Evolutionary conservation across 2,797 vertebrate genomes (phyloP).

Genomic region (Anniella stebbinsi): DNA sequence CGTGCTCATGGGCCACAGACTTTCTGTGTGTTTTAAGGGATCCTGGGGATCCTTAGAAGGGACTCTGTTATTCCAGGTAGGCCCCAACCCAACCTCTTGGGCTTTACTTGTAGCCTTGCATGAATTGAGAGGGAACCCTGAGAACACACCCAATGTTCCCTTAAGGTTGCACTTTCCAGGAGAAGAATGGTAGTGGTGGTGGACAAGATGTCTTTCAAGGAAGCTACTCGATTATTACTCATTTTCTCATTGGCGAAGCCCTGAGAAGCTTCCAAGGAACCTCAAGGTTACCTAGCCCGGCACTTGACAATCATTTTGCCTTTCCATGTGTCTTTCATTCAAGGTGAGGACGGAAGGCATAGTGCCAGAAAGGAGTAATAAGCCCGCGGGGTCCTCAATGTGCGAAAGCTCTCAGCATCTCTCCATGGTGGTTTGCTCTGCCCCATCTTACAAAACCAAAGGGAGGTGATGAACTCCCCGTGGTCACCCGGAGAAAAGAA

Average conservation of each 20-base stretch:
- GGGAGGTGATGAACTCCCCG: slow-evolving; percentile 34
- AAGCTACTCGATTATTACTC: neutral
- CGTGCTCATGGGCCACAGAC: neutral
- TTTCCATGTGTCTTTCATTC: neutral
- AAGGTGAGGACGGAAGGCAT: slow-evolving; percentile 4
- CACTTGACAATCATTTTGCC: neutral
- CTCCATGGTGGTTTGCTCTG: neutral
- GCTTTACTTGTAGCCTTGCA: neutral
- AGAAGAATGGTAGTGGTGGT: no score
- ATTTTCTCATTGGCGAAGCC: neutral
- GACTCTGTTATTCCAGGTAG: neutral
- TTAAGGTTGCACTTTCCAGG: neutral
- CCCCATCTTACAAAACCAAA: slow-evolving; percentile 1
- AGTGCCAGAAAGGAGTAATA: neutral
- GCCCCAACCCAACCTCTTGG: neutral
- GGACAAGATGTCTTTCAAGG: neutral
- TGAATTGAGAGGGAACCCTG: neutral
- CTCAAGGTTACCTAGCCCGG: neutral
- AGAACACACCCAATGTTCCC: neutral
- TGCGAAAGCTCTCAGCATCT: neutral
- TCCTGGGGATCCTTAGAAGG: neutral
- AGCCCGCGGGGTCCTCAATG: neutral
- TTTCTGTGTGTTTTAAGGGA: neutral
- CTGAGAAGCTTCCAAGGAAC: neutral
- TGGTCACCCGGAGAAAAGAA: slow-evolving; percentile 26